phyloP scores from a whole-genome alignment of 2,888 invertebrate species.

The Lepeophtheirus nordmannii region DNA sequence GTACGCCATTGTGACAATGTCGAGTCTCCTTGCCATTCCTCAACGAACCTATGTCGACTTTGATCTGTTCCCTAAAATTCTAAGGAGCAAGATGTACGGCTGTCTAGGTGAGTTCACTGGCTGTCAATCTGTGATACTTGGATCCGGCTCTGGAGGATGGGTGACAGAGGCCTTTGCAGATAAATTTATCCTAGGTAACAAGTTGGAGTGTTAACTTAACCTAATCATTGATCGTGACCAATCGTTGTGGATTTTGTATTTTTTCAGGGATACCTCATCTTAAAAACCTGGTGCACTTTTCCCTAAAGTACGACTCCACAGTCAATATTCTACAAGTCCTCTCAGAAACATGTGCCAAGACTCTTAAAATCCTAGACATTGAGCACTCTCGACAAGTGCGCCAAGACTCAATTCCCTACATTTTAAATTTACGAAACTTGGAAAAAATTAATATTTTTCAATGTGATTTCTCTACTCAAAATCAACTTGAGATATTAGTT shows the following conservation, averaged over 20 bases:
- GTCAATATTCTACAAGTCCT: conserved; percentile 10
- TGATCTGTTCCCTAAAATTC: conserved; percentile 14
- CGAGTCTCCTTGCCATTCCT: conserved; percentile 13
- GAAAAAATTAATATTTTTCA: conserved; percentile 20
- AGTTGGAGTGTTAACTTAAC: too few relatives aligned
- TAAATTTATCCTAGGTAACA: background rate
- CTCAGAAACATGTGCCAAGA: conserved; percentile 14
- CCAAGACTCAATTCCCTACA: conserved; percentile 15
- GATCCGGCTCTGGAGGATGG: conserved; percentile 19
- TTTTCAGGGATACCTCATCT: conserved; percentile 14
- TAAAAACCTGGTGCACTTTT: conserved; percentile 13
- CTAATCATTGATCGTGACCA: too few relatives aligned
- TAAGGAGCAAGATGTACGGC: conserved; percentile 17
- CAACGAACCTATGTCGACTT: background rate
- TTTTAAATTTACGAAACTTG: background rate
- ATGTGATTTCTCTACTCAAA: conserved; percentile 10
- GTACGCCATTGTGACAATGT: conserved; percentile 12
- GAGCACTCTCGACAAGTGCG: conserved; percentile 16
- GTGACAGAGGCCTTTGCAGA: conserved; percentile 16
- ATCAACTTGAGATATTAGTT: conserved; percentile 9
- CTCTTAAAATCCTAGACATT: conserved; percentile 17
- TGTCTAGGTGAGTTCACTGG: conserved; percentile 5
- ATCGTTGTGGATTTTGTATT: background rate
- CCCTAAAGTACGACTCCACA: conserved; percentile 20
- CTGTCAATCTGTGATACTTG: background rate